These are phyloP conservation scores for Sebastolobus alascanus DNA, from an alignment of 2,797 vertebrate species.

Conservation along the genomic window DNA sequence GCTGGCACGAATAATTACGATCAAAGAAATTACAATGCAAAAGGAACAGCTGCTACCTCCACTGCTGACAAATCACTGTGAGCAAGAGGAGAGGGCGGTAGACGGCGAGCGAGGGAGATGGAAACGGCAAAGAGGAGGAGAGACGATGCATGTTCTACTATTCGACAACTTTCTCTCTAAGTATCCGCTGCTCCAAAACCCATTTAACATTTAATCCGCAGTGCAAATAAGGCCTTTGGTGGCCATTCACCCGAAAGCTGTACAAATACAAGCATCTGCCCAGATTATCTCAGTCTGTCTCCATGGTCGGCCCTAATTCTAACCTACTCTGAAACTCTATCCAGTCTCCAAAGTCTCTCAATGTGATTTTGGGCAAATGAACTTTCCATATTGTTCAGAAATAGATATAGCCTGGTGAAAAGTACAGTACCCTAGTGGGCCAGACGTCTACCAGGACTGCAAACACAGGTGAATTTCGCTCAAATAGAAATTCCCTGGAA, in stretches of 20 bases:
- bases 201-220: conserved; percentile 75
- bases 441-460: conserved; percentile 42
- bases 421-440: conserved; percentile 26
- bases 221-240: conserved; percentile 67
- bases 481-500: conserved; percentile 45
- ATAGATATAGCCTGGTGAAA: conserved; percentile 48
- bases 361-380: conserved; percentile 22
- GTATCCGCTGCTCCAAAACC: conserved; percentile 63
- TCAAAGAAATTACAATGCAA: conserved; percentile 82
- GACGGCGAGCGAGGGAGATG: conserved; percentile 32
- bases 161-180: conserved; percentile 65
- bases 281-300: conserved; percentile 71
- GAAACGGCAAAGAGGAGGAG: conserved; percentile 64
- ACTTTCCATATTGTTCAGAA: conserved; percentile 39
- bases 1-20: conserved; percentile 79
- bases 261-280: conserved; percentile 76
- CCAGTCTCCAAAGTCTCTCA: conserved; percentile 37
- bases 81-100: conserved; percentile 51
- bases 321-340: conserved; percentile 57
- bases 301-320: conserved; percentile 54
- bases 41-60: conserved; percentile 81
- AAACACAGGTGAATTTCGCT: conserved; percentile 46
- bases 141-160: conserved; percentile 42
- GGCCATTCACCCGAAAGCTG: conserved; percentile 69
- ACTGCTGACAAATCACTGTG: conserved; percentile 78